phyloP scores from a whole-genome alignment of 2,113 vertebrate genomes.

The Falcunculus frontatus region DNA sequence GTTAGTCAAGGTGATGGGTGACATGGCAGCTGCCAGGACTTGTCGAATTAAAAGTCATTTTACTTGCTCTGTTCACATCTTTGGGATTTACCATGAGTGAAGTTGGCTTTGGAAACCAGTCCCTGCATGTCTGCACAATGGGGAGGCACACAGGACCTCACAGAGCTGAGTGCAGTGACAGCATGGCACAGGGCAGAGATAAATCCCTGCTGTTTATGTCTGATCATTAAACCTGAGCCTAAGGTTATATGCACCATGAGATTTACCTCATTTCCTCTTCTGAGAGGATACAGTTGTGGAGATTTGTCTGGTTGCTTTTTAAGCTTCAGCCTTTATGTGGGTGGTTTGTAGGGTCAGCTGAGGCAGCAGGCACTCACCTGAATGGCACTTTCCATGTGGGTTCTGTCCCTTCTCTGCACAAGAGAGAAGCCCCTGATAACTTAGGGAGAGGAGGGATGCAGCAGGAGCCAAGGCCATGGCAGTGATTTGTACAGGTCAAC shows the following conservation, averaged over 20 bases:
- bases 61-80: neutral
- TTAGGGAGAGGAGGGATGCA: neutral
- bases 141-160: neutral
- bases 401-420: neutral
- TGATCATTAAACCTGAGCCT: neutral
- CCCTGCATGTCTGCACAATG: neutral
- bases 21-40: neutral
- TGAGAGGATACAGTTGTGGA: no score
- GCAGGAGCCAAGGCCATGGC: neutral
- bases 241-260: neutral
- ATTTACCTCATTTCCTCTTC: neutral
- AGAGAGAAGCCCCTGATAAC: rapidly evolving
- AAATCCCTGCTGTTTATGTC: neutral
- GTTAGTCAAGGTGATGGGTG: neutral
- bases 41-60: neutral
- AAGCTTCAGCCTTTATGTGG: rapidly evolving
- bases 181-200: neutral
- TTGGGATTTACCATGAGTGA: neutral
- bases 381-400: rapidly evolving
- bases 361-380: neutral
- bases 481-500: neutral
- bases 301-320: neutral
- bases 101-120: neutral
- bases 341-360: neutral
- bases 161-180: neutral